Evolutionary conservation across 2,888 invertebrate species (phyloP).

Genomic region (Cosmia trapezina): DNA sequence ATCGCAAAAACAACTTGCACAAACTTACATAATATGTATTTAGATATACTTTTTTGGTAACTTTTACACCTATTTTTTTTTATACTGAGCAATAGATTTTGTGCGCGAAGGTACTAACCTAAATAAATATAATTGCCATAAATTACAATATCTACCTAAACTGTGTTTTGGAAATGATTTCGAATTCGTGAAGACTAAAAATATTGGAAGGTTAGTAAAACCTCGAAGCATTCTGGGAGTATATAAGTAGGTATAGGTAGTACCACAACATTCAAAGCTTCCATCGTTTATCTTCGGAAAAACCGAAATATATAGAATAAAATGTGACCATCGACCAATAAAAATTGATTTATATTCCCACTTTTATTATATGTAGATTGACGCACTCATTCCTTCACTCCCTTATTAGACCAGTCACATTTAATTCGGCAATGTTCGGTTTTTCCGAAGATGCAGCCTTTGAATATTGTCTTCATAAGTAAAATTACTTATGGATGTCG

Average conservation of each 20-base stretch:
- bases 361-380: no score
- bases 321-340: no score
- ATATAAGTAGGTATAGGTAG: no score
- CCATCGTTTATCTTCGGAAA: no score
- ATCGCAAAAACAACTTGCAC: background rate
- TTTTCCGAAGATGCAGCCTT: no score
- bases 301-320: no score
- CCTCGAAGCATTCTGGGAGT: background rate
- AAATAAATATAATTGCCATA: background rate
- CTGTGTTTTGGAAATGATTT: background rate
- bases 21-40: background rate
- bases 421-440: no score
- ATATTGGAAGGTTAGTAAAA: background rate
- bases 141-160: background rate
- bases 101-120: slow-evolving; percentile 34
- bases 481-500: background rate
- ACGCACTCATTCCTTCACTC: no score
- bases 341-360: no score
- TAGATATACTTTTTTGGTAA: background rate
- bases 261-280: no score
- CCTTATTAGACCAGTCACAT: no score
- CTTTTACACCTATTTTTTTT: background rate
- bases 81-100: slow-evolving; percentile 32
- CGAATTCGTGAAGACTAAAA: background rate
- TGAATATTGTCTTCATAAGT: no score